Evolutionary conservation across 2,888 invertebrate genomes (phyloP).

Genomic region (Andrena marginata): DNA sequence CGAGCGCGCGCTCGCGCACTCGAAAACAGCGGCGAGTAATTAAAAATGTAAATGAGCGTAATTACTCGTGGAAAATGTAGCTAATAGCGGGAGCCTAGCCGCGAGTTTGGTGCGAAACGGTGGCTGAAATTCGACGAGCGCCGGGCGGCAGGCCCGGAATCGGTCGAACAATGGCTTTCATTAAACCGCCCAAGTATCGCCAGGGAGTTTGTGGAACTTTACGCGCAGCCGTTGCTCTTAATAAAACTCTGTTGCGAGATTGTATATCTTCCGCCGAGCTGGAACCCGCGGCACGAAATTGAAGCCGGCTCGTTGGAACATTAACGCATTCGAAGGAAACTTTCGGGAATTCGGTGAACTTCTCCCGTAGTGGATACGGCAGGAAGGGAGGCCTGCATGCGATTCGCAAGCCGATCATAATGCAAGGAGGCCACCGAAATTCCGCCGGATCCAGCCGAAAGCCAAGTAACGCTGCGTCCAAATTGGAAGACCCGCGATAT

Average conservation of each 20-base stretch:
- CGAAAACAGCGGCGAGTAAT: conserved; percentile 29
- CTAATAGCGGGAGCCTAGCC: conserved; percentile 35
- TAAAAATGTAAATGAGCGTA: conserved; percentile 61
- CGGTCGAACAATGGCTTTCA: conserved; percentile 67
- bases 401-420: conserved; percentile 2
- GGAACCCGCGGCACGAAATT: conserved; percentile 29
- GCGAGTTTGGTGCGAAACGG: conserved; percentile 31
- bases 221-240: conserved; percentile 46
- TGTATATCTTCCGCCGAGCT: conserved; percentile 40
- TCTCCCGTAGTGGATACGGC: neutral
- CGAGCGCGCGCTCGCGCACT: neutral
- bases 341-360: conserved; percentile 3
- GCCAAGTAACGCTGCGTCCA: neutral
- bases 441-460: conserved; percentile 34
- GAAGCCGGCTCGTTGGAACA: conserved; percentile 17
- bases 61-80: conserved; percentile 44
- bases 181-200: conserved; percentile 60
- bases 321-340: conserved; percentile 28
- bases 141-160: conserved; percentile 32
- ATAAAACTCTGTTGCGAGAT: conserved; percentile 53
- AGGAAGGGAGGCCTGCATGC: too few species aligned
- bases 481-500: conserved; percentile 44
- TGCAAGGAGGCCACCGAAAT: conserved; percentile 29
- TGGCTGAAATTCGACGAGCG: conserved; percentile 50
- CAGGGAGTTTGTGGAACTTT: conserved; percentile 43